Base-by-base conservation (phyloP, 2,797 vertebrate genomes). In the Microctenopoma stevenorrisi region DNA sequence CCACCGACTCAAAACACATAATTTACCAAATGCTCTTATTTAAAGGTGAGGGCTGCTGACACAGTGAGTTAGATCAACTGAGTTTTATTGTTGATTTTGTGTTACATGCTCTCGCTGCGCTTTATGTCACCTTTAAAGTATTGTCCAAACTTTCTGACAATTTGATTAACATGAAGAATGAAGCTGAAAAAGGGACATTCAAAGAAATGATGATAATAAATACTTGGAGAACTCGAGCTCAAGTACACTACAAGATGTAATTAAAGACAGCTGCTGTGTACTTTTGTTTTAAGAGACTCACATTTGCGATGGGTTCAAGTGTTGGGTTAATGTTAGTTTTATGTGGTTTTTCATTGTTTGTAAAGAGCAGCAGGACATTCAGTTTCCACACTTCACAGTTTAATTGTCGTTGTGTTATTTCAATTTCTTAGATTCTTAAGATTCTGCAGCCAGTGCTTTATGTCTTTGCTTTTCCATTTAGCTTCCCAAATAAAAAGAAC, bases 21-120 rank as follows among this genome's bases (percentile, higher is more conserved):
- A 88, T 91, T 92, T 87, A 55, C 68, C 81, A 67, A 50, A 51
- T 65, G 14, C 66, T 80, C 82, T 79, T 74, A 88, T 90, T 89
- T 81, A 87, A 89, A 91, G 90, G 89, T 88, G 86, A 91, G 63
- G 49, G 74, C 81, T 72, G 85, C 79, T 86, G 85, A 85, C 83
- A 64, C 53, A 25, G 33, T 18, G 38, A 50, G 59, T 76, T 86
- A 86, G 81, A 72, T 85, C 66, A 52, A 64, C 78, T 16, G 30
- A 56, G 33, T 74, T 80, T 66, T 65, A 46, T 68, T 72, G 59
- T 79, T 81, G 22, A 46, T 63, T 66, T 68, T 54, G 38, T 62
- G 52, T 72, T 72, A 7, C 7, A 26, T 53, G 60, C 53, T 50
- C 37, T n/a, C 0, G 2, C 40, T 15, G 42, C 64, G 38, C 65